Percentiles rank a stretch among this genome's conserved stretches.
Conservation (phyloP, 2,888 invertebrate genomes). For the Pollenia labialis region DNA sequence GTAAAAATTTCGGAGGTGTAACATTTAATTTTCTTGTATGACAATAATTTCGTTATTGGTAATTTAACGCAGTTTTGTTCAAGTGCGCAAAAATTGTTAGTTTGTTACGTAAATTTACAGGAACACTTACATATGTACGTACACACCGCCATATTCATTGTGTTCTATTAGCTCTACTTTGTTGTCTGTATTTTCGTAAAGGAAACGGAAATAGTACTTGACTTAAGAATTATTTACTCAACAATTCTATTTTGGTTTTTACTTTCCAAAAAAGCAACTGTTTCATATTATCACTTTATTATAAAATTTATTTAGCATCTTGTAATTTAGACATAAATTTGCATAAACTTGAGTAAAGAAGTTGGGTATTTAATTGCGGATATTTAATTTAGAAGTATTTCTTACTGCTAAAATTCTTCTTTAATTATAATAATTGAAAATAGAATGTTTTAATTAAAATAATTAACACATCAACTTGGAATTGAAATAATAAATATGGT, state of each 20-base stretch:
- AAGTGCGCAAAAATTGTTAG: background rate
- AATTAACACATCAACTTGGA: too few species aligned
- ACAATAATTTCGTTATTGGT: constrained; percentile 62
- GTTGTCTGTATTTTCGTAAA: constrained; percentile 12
- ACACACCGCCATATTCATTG: background rate
- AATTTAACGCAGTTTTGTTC: constrained; percentile 47
- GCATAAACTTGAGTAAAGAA: background rate
- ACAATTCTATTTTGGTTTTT: constrained; percentile 11
- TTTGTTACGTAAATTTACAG: background rate
- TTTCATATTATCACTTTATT: constrained; percentile 30
- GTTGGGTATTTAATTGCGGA: constrained; percentile 1
- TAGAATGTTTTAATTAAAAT: background rate
- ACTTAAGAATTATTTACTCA: constrained; percentile 39
- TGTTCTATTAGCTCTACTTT: background rate
- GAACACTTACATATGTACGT: background rate
- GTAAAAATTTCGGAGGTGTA: constrained; percentile 38
- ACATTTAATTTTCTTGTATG: constrained; percentile 47
- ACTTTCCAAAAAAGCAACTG: constrained; percentile 3
- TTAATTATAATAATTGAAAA: constrained; percentile 37
- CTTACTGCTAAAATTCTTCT: background rate
- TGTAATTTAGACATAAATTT: constrained; percentile 25
- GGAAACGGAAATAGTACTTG: constrained; percentile 62
- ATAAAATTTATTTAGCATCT: constrained; percentile 20
- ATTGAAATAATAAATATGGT: too few species aligned
- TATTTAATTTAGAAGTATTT: constrained; percentile 9